phyloP scores from a whole-genome alignment of 2,113 vertebrate species.

The Cryptomyrus ogoouensis region DNA sequence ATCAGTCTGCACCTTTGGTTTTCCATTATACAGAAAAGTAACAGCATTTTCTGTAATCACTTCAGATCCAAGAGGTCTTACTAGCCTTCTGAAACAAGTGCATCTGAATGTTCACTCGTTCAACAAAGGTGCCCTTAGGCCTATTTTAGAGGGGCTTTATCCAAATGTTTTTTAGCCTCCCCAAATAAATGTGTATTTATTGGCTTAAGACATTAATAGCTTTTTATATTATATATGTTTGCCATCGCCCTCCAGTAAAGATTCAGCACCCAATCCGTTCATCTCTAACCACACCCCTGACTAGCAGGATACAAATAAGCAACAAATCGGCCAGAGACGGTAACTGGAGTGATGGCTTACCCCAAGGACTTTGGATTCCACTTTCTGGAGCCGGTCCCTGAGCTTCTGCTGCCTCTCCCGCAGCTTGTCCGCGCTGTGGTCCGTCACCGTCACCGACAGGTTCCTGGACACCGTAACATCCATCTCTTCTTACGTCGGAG shows the following conservation, averaged over 20 bases:
- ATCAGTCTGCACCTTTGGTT: background rate
- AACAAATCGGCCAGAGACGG: background rate
- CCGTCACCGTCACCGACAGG: slow-evolving; percentile 50
- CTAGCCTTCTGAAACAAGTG: background rate
- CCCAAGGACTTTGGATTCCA: slow-evolving; percentile 58
- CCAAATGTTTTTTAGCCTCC: background rate
- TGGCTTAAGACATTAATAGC: background rate
- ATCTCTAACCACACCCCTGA: background rate
- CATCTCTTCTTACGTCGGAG: slow-evolving; percentile 43
- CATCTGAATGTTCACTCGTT: background rate
- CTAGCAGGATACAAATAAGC: background rate
- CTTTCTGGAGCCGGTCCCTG: slow-evolving; percentile 41
- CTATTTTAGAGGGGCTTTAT: too few species aligned
- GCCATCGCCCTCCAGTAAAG: background rate
- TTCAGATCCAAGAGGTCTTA: background rate
- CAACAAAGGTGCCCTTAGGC: background rate
- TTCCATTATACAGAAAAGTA: background rate
- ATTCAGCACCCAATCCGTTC: background rate
- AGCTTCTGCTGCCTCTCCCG: slow-evolving; percentile 40
- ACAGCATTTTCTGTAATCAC: too few species aligned
- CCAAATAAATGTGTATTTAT: background rate
- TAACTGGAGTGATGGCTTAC: slow-evolving; percentile 40
- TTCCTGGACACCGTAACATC: slow-evolving; percentile 52
- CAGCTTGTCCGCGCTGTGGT: slow-evolving; percentile 47
- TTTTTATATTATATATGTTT: background rate